Percentiles rank a stretch among this genome's conserved stretches.
These are phyloP conservation scores for Bellardia bayeri DNA, from an alignment of 2,888 invertebrate species.

Conservation along the genomic window DNA sequence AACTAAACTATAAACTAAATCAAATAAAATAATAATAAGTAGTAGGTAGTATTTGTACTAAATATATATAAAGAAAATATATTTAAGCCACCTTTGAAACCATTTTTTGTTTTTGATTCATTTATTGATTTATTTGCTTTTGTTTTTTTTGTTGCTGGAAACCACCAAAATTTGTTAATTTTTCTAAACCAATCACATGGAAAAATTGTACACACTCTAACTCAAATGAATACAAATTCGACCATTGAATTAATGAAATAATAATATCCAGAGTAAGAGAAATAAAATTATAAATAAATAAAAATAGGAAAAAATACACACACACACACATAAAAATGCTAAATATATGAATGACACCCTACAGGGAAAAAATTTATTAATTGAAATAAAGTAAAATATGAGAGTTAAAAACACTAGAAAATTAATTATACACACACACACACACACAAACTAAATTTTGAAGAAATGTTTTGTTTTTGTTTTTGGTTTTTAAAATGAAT, in stretches of 20 bases:
- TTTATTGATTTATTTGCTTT: background rate
- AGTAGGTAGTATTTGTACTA: background rate
- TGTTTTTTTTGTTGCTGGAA: conserved; percentile 24
- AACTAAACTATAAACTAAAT: conserved; percentile 54
- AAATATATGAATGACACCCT: conserved; percentile 62
- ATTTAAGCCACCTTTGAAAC: conserved; percentile 69
- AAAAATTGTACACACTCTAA: conserved; percentile 4
- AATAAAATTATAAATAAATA: conserved; percentile 29
- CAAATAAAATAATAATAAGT: background rate
- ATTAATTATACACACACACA: conserved; percentile 38
- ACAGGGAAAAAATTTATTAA: conserved; percentile 22
- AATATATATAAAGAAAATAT: conserved; percentile 11
- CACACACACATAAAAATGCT: conserved; percentile 63
- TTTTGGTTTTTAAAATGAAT: conserved; percentile 57
- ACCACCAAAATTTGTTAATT: conserved; percentile 60
- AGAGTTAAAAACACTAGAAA: conserved; percentile 47
- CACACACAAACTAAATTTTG: conserved; percentile 60
- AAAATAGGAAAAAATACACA: conserved; percentile 26
- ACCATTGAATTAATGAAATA: background rate
- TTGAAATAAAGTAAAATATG: conserved; percentile 32
- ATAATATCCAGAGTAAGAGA: conserved; percentile 7
- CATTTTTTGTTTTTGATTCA: background rate
- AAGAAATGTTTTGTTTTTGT: conserved; percentile 63
- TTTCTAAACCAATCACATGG: conserved; percentile 28
- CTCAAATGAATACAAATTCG: background rate